phyloP scores from a whole-genome alignment of 2,113 vertebrate genomes.

The Hemichromis elongatus region DNA sequence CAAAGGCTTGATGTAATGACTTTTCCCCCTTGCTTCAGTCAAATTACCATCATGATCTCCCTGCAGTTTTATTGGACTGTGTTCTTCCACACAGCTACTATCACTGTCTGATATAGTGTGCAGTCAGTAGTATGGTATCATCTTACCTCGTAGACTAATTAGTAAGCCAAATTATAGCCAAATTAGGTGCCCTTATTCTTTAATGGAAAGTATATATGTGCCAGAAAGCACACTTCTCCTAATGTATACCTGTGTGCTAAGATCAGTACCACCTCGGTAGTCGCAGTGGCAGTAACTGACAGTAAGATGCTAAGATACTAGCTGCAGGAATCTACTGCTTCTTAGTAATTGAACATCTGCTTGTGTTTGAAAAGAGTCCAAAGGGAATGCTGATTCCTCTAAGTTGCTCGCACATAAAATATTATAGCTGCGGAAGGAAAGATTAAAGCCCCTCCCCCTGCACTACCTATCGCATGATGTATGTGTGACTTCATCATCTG shows the following conservation, averaged over 20 bases:
- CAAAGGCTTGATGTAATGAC: slow-evolving; percentile 54
- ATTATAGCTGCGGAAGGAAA: slow-evolving; percentile 35
- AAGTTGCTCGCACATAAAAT: slow-evolving; percentile 43
- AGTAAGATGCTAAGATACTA: not conserved
- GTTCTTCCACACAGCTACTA: slow-evolving; percentile 16
- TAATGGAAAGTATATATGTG: not conserved
- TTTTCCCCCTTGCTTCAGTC: slow-evolving; percentile 51
- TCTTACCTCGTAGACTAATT: not conserved
- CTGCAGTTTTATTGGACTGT: slow-evolving; percentile 53
- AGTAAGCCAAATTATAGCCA: not conserved
- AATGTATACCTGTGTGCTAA: not conserved
- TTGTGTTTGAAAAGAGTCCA: slow-evolving; percentile 38
- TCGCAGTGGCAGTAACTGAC: slow-evolving; percentile 15
- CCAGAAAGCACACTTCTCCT: not conserved
- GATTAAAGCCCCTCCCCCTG: slow-evolving; percentile 25
- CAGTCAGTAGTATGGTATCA: not conserved
- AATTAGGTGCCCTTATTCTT: not conserved
- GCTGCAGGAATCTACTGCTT: slow-evolving; percentile 24
- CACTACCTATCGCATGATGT: slow-evolving; percentile 33
- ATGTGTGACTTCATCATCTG: slow-evolving; percentile 43
- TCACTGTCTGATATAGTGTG: not conserved
- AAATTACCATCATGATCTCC: slow-evolving; percentile 58
- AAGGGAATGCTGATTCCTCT: slow-evolving; percentile 38
- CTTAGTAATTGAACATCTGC: slow-evolving; percentile 64
- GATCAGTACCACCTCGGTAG: not conserved